Percentiles rank a stretch among this genome's conserved stretches.
Conservation (phyloP, 1,140 invertebrate species). For the Drosophila pectinifera region DNA sequence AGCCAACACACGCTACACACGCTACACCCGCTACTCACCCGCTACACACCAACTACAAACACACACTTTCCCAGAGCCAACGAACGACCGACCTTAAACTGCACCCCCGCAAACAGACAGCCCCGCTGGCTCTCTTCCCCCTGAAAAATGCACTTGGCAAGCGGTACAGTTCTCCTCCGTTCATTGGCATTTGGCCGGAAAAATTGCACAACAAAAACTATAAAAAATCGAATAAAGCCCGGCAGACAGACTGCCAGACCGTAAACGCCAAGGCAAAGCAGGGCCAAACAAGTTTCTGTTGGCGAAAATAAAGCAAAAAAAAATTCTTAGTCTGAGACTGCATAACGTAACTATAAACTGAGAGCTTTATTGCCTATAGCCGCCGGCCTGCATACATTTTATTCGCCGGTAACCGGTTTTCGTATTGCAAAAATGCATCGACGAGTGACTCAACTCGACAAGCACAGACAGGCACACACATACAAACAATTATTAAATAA, state of each 20-base stretch:
- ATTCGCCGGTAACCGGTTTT: conserved; percentile 79
- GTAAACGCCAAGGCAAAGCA: conserved; percentile 21
- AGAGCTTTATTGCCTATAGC: conserved; percentile 24
- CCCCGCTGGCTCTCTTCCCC: neutral
- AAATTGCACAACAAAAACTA: conserved; percentile 38
- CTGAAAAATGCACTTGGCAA: conserved; percentile 40
- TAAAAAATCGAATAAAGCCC: conserved; percentile 24
- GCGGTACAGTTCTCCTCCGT: conserved; percentile 50
- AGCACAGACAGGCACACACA: too few relatives aligned
- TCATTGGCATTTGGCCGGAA: conserved; percentile 64
- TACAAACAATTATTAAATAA: conserved; percentile 13
- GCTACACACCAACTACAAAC: neutral
- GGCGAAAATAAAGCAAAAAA: conserved; percentile 23
- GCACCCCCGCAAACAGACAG: conserved; percentile 35
- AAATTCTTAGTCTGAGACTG: conserved; percentile 39
- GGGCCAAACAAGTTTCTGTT: conserved; percentile 61
- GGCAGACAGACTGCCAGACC: conserved; percentile 37
- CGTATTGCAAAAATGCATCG: conserved; percentile 59
- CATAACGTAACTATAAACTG: conserved; percentile 60
- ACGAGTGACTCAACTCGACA: conserved; percentile 47
- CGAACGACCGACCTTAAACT: conserved; percentile 62
- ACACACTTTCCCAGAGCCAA: conserved; percentile 39
- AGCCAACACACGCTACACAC: too few relatives aligned
- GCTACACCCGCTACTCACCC: too few relatives aligned
- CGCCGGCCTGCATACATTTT: conserved; percentile 29